Base-by-base conservation (phyloP, 2,888 invertebrate genomes). In the Orchesellides sinensis region DNA sequence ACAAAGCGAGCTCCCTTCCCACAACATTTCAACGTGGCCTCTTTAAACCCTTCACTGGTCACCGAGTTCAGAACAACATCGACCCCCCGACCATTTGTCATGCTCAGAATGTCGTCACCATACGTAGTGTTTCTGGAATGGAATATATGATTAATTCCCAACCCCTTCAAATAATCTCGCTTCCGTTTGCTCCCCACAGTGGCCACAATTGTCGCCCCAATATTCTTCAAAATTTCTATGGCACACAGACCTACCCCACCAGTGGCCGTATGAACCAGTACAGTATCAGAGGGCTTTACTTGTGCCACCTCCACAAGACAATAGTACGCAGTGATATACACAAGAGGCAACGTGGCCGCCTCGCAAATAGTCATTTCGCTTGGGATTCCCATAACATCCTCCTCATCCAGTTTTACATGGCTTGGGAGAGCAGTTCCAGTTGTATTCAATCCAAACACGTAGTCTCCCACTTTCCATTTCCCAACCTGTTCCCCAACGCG, bases 241-340 rank as follows among this genome's bases (percentile, higher is more conserved):
- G 80, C 84, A 29, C 56, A 49, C 1, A 84, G 17, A n/a, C 84
- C 84, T 2, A 84, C 84, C 1, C 83, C 83, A 1, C 83, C 83
- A 10, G 83, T 69, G 0, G 79, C 83, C 0, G 74, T 80, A 23
- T 83, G 83, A 17, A 83, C 74, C 5, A 83, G 54, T 32, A 70
- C 70, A 1, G 61, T 70, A n/a, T 73, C 65, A 2, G 59, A 56
- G 27, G 10, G 21, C 19, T 65, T 66, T 25, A 84, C 27, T 63
- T 84, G 77, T 5, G 78, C 82, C 5, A 68, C 19, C 6, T 77
- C 29, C 1, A 82, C n/a, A 4, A 84, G 35, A 25, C 82, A 75
- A 21, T 72, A 19, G 27, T 68, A 77, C 0, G 82, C 72, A 1
- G 84, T 84, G 19, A 52, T 5, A 40, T 69, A 70, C 4, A 73